These are phyloP conservation scores for Orientallactaga bullata DNA, from an alignment of 2,113 vertebrate genomes.

Conservation along the genomic window DNA sequence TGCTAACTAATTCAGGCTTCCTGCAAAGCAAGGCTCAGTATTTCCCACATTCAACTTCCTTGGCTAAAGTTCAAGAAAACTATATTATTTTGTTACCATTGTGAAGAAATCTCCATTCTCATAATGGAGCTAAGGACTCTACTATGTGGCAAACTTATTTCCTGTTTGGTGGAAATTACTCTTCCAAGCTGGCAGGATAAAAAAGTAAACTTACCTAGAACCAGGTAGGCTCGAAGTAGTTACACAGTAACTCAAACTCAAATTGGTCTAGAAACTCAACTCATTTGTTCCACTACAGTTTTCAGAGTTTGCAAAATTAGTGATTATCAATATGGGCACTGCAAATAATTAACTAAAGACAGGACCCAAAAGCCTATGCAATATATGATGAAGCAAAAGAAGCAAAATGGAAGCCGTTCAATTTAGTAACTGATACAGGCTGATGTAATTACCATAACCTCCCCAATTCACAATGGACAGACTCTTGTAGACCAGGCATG, in stretches of 20 bases:
- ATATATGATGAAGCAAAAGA: not conserved
- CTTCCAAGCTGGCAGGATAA: not conserved
- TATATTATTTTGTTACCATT: not conserved
- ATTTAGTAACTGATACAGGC: not conserved
- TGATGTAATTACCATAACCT: not conserved
- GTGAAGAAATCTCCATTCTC: not conserved
- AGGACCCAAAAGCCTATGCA: not conserved
- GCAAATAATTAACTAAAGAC: conserved; percentile 7
- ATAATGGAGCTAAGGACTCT: not conserved
- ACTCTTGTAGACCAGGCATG: not conserved
- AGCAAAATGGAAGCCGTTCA: not conserved
- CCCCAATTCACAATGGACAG: not conserved
- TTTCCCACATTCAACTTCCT: not conserved
- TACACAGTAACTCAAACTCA: conserved; percentile 3
- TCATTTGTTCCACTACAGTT: not conserved
- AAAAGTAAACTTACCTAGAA: not conserved
- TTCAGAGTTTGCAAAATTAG: not conserved
- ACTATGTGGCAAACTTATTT: not conserved
- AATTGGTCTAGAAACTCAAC: not conserved
- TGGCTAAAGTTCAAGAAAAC: not conserved
- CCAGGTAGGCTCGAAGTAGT: not conserved
- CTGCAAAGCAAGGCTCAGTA: not conserved
- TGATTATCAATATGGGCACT: not conserved
- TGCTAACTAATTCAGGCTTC: not conserved
- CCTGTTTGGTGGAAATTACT: not conserved